Conservation (phyloP, 2,797 vertebrate species). For the Lycodopsis pacificus region DNA sequence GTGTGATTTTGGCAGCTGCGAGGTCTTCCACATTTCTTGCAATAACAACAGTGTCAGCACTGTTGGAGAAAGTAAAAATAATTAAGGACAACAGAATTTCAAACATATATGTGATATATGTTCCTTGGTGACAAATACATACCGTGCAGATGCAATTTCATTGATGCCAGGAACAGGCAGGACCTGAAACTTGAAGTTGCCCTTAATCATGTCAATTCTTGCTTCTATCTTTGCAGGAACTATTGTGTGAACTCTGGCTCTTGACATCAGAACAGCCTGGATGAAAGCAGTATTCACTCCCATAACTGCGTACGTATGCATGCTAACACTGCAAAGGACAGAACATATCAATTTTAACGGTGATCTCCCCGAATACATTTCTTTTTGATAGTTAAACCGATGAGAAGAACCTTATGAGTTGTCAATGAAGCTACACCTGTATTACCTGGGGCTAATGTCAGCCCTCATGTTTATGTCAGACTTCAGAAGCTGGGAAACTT, state of each 20-base stretch:
- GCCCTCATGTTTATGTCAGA: conserved; percentile 82
- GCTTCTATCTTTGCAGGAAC: conserved; percentile 80
- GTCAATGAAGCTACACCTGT: not conserved
- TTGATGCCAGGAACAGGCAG: conserved; percentile 78
- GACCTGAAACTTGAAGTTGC: conserved; percentile 84
- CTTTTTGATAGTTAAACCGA: not conserved
- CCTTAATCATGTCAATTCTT: conserved; percentile 80
- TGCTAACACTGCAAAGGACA: conserved; percentile 77
- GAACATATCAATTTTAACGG: conserved; percentile 14
- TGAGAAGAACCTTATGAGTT: not conserved
- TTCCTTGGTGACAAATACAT: conserved; percentile 46
- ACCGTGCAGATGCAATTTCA: conserved; percentile 79
- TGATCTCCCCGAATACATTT: not conserved
- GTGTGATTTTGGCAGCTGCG: conserved; percentile 76
- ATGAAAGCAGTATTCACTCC: conserved; percentile 85
- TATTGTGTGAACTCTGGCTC: conserved; percentile 72
- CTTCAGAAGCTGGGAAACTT: conserved; percentile 77
- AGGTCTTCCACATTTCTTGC: conserved; percentile 87
- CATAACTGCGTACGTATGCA: conserved; percentile 85
- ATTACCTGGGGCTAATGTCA: conserved; percentile 82
- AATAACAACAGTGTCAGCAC: conserved; percentile 85
- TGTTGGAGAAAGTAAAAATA: conserved; percentile 62
- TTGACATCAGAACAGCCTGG: conserved; percentile 84
- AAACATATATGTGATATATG: not conserved
- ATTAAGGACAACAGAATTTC: not conserved